phyloP scores from a whole-genome alignment of 2,797 vertebrate genomes.

The Amblyraja radiata region DNA sequence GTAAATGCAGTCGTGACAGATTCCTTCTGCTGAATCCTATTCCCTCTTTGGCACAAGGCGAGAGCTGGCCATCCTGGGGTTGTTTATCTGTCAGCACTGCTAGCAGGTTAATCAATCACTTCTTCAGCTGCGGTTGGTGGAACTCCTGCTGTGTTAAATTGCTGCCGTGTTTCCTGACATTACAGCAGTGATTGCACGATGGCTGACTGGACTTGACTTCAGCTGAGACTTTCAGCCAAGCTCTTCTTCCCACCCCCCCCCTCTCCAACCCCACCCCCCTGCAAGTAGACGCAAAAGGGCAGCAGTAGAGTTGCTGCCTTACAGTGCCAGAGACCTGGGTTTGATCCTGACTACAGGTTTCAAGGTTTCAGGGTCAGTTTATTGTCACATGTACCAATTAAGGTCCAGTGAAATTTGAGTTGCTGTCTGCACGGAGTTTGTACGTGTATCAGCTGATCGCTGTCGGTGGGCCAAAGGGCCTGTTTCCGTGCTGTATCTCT shows the following conservation, averaged over 20 bases:
- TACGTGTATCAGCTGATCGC: too few species aligned
- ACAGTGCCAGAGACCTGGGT: too few species aligned
- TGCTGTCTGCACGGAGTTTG: too few species aligned
- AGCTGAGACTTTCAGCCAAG: not conserved
- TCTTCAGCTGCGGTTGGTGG: not conserved
- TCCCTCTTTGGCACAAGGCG: not conserved
- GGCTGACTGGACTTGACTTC: not conserved
- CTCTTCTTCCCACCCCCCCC: not conserved
- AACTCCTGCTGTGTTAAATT: not conserved
- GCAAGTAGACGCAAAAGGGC: too few species aligned
- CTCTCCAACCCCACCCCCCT: too few species aligned
- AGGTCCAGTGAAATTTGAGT: too few species aligned
- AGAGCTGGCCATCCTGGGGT: not conserved
- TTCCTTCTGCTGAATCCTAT: not conserved
- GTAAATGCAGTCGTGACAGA: not conserved
- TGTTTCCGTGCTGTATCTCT: too few species aligned
- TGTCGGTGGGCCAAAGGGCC: too few species aligned
- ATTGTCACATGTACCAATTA: too few species aligned
- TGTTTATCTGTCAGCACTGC: not conserved
- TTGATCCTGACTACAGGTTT: too few species aligned
- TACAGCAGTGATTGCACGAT: not conserved
- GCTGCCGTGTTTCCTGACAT: not conserved
- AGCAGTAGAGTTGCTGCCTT: too few species aligned
- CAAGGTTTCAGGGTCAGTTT: too few species aligned
- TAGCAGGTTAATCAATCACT: not conserved